Base-by-base conservation (phyloP, 2,888 invertebrate species). In the Sesia bembeciformis region DNA sequence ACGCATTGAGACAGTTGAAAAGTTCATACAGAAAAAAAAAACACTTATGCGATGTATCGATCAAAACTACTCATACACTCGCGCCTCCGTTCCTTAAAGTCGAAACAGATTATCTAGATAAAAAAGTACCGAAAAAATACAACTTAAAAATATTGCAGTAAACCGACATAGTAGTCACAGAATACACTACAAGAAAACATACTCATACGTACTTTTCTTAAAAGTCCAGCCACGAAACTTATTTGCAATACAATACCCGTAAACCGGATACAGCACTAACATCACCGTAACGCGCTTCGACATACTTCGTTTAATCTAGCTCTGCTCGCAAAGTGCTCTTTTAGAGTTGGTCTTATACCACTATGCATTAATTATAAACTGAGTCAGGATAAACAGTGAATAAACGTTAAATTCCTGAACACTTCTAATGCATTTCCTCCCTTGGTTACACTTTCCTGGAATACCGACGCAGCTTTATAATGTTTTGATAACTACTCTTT, bases 231-330 rank as follows among this genome's bases (percentile, higher is more conserved):
- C 46, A 54, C 59, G 56, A 65, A 78, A 77, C 75, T 79, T 79
- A 81, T 83, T 78, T 78, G 70, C 73, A 78, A 72, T 78, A 81
- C 80, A 83, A 82, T 80, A 76, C 81, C 64, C 64, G 58, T 58
- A 58, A 63, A 62, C 60, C 55, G 61, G 57, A 63, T 66, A 68
- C 72, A 64, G 68, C 68, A 76, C 68, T 76, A 74, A 70, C 70
- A 66, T 61, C 65, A n/a, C 65, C 71, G 66, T 76, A 69, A 70
- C 66, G 73, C 74, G 73, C 76, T 77, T 78, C 81, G 76, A 78
- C 80, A 73, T 81, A 71, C 74, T 72, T 62, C 78, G 70, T 84
- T 79, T 80, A 85, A 86, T 86, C 81, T 84, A 86, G 84, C 76
- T 86, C 84, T 73, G 62, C 68, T 71, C 46, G 46, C 46, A 46